Percentiles rank a stretch among this genome's conserved stretches.
These are phyloP conservation scores for rat (Rattus norvegicus) DNA, from an alignment of 2,113 vertebrate species.

Conservation along the genomic window DNA sequence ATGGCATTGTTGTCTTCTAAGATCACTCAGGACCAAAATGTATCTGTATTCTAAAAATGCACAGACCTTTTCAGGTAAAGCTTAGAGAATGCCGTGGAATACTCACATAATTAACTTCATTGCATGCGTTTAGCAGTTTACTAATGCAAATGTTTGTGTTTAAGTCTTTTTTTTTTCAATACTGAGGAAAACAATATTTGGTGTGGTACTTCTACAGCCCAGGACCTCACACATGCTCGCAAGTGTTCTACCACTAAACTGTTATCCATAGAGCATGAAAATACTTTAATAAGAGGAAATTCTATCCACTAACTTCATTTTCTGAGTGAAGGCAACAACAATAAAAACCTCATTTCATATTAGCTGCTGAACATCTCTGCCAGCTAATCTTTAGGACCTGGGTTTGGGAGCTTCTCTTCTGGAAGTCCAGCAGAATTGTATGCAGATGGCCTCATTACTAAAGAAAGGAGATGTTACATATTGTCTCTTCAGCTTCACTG, in stretches of 20 bases:
- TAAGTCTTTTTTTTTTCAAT: conserved; percentile 38
- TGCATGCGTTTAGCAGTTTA: conserved; percentile 36
- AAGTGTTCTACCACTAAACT: background rate
- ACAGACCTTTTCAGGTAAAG: conserved; percentile 28
- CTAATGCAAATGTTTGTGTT: conserved; percentile 56
- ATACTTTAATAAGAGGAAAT: conserved; percentile 32
- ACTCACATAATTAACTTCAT: conserved; percentile 45
- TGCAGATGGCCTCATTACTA: conserved; percentile 41
- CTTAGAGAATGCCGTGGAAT: conserved; percentile 59
- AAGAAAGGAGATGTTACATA: conserved; percentile 44
- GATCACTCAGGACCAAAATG: conserved; percentile 44
- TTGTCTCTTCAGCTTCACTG: conserved; percentile 55
- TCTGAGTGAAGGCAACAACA: background rate
- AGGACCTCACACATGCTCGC: background rate
- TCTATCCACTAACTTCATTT: conserved; percentile 45
- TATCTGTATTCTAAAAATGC: conserved; percentile 50
- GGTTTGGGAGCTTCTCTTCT: conserved; percentile 41
- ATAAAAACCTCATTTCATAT: conserved; percentile 51
- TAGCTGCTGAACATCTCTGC: conserved; percentile 49
- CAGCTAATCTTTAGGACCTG: conserved; percentile 29
- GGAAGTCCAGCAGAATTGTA: conserved; percentile 51
- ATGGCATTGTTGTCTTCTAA: conserved; percentile 42
- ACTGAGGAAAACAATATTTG: conserved; percentile 26
- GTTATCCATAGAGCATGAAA: background rate
- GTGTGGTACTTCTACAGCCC: background rate